Conservation (phyloP, 2,888 invertebrate genomes). For the Syrista parreyssii region DNA sequence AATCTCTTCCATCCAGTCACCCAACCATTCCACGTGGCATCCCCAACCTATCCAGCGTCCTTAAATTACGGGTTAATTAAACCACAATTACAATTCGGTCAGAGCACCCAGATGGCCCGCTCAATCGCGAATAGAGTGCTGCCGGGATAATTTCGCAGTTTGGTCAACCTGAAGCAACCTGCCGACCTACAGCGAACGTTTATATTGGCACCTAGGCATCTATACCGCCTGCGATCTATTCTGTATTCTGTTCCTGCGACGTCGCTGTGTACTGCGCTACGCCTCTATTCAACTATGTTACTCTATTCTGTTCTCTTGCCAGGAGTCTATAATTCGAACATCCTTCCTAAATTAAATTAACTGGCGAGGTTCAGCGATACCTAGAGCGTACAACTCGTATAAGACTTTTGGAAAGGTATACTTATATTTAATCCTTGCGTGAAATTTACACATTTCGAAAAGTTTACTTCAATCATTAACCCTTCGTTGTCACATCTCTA, state of each 20-base stretch:
- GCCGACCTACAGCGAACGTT: not conserved
- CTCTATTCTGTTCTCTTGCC: not conserved
- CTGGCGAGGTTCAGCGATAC: not conserved
- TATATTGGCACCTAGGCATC: not conserved
- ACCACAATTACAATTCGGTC: constrained; percentile 42
- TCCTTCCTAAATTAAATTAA: not conserved
- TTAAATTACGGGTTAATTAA: constrained; percentile 47
- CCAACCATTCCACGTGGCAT: constrained; percentile 5
- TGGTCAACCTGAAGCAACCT: not conserved
- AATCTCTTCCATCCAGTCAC: not conserved
- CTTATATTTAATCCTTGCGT: not conserved
- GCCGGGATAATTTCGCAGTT: constrained; percentile 6
- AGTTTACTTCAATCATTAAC: not conserved
- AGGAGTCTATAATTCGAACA: not conserved
- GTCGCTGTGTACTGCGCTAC: not conserved
- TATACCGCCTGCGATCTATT: not conserved
- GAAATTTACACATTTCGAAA: not conserved
- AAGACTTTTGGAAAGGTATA: not conserved
- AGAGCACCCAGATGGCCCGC: constrained; percentile 11
- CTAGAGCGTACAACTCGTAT: not conserved
- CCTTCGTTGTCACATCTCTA: no score
- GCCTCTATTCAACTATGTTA: not conserved
- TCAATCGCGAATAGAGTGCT: constrained; percentile 13
- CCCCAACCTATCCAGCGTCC: constrained; percentile 20
- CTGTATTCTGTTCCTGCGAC: not conserved